Conservation (phyloP, 2,888 invertebrate species). For the Cordilura impudica region DNA sequence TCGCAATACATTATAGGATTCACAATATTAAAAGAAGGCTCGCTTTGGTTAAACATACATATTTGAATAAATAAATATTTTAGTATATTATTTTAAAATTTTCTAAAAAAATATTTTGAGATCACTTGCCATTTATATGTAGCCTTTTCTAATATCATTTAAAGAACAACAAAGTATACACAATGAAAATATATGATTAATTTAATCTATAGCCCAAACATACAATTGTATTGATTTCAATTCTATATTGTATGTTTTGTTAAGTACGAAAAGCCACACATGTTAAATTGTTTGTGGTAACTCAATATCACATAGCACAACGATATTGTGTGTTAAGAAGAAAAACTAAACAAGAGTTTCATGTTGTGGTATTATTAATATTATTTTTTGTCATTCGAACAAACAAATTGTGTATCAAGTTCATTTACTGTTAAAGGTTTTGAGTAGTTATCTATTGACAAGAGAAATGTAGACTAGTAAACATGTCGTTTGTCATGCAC, state of each 20-base stretch:
- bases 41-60: too few species aligned
- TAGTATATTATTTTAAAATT: background rate
- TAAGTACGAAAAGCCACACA: constrained; percentile 18
- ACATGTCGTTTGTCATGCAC: too few species aligned
- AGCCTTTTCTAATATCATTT: background rate
- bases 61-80: too few species aligned
- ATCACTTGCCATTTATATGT: background rate
- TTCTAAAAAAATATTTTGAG: background rate
- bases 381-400: background rate
- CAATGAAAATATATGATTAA: background rate
- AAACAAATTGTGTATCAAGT: constrained; percentile 20
- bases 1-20: too few species aligned
- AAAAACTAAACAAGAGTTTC: background rate
- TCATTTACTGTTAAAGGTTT: background rate
- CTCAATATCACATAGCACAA: background rate
- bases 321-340: background rate
- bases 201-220: background rate
- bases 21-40: too few species aligned
- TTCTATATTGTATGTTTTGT: constrained; percentile 11
- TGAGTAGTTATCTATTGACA: too few species aligned
- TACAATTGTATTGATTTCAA: constrained; percentile 15
- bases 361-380: background rate
- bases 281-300: constrained; percentile 23
- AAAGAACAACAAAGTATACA: background rate
- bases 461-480: too few species aligned